Conservation (phyloP, 2,113 vertebrate species). For the Barnardius zonarius region DNA sequence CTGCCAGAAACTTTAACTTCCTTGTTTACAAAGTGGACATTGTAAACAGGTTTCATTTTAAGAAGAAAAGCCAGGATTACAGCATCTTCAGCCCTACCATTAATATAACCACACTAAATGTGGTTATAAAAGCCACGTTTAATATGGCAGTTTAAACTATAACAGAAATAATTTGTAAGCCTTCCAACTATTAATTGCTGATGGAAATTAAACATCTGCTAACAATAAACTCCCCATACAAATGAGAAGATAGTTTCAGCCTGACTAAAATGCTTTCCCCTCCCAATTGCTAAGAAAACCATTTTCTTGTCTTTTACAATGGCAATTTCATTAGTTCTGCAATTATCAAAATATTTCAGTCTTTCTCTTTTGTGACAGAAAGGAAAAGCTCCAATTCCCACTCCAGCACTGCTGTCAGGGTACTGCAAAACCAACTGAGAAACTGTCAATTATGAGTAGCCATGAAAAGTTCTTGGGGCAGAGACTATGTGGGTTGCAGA, state of each 20-base stretch:
- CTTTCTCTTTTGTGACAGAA: not conserved
- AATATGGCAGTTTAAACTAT: not conserved
- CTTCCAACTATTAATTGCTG: constrained; percentile 44
- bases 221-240: constrained; percentile 4
- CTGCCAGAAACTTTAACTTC: not conserved
- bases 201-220: constrained; percentile 20
- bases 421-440: not conserved
- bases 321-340: not conserved
- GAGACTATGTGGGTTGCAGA: not conserved
- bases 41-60: not conserved
- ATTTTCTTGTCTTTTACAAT: not conserved
- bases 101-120: not conserved
- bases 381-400: not conserved
- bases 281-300: constrained; percentile 1
- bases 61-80: not conserved
- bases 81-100: not conserved
- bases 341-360: not conserved
- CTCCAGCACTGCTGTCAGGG: not conserved
- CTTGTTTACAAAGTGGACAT: not conserved
- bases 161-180: not conserved
- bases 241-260: not conserved
- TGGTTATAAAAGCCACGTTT: not conserved
- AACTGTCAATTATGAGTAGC: not conserved
- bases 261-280: constrained; percentile 6
- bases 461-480: not conserved